Evolutionary conservation across 1,140 invertebrate genomes (phyloP), one percentile per base, ranked within the genome.

Genomic region (Thaumetopoea pityocampa): DNA sequence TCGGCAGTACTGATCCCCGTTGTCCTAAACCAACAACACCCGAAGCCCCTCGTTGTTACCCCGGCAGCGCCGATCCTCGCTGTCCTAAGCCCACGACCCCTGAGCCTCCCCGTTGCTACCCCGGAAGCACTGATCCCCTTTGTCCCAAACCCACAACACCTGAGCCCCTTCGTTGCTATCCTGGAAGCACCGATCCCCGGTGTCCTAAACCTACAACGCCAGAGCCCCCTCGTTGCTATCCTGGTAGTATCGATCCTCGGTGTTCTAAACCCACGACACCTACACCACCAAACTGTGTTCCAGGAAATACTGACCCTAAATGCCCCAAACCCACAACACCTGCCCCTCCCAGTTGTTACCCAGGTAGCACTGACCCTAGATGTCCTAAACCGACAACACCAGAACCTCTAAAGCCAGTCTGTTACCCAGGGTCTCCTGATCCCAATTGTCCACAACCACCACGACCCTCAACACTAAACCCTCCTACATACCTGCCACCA

Each of bases 121-220:
- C 83, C 5, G 85, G 86, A 12, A 71, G 67, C 16, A 55, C 50
- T 4, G 77, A 85, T 66, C 80, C 84, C 29, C 42, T 74, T 38
- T 85, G 81, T 55, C 78, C 81, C 4, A 56, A 51, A 17, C 38
- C 59, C 15, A 43, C 60, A 23, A 61, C 64, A 0, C 53, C 57
- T 7, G 32, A 7, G 36, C 19, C 46, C 33, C 61, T 60, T 0
- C 16, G 16, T 1, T 43, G 40, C 15, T 43, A 9, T 16, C 40
- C 40, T 2, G 40, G 40, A 2, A 26, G 8, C 17, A 19, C 4
- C 5, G 40, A 43, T 4, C 40, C 40, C 6, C 12, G 40, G 5
- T 43, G 40, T 17, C 40, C 40, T 0, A 46, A 40, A 2, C 40
- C 38, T 1, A 42, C 38, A 2, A 42, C 19, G 1, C 38, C 44